Evolutionary conservation across 2,888 invertebrate species (phyloP), one percentile per base, ranked within the genome.

Genomic region (Heliconius sara): DNA sequence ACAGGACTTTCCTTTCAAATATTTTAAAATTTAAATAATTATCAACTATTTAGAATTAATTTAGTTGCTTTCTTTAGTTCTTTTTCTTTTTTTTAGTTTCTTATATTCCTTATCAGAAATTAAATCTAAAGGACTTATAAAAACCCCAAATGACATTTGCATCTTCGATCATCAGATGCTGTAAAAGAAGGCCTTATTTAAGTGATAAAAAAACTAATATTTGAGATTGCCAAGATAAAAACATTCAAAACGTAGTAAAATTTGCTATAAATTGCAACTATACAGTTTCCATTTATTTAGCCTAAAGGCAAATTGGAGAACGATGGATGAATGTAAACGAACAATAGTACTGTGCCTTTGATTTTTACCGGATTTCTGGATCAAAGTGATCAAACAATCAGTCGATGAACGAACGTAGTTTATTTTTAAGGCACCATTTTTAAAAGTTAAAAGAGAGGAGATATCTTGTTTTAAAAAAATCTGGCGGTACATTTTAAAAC

Each of bases 271-370:
- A 9, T 27, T 68, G 39, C 68, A n/a, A 67, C 52, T 52, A 52
- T 52, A 52, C 19, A 39, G n/a, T 3, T 16, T 68, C 39, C n/a
- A 70, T 43, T 70, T 70, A 70, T 70, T 43, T 16, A 70, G 70
- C 70, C 43, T 70, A 25, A 70, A 70, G 70, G 43, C 43, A 70
- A 7, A 70, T 43, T 70, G 25, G 16, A 43, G 70, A 70, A 43
- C 43, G 25, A 70, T 43, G 70, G 70, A 43, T 70, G 43, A 57
- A 34, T 43, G 27, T 30, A 34, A 57, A 72, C 30, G 6, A n/a
- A 30, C 72, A 30, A 72, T 34, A 34, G n/a, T 34, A n/a, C 52
- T 2, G 16, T 22, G 27, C 19, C 57, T 57, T 72, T 72, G 72
- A 60, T 12, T 57, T 73, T 73, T n/a, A 73, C 34, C 7, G 25